phyloP scores from a whole-genome alignment of 2,888 invertebrate species.

The Spodoptera picta region DNA sequence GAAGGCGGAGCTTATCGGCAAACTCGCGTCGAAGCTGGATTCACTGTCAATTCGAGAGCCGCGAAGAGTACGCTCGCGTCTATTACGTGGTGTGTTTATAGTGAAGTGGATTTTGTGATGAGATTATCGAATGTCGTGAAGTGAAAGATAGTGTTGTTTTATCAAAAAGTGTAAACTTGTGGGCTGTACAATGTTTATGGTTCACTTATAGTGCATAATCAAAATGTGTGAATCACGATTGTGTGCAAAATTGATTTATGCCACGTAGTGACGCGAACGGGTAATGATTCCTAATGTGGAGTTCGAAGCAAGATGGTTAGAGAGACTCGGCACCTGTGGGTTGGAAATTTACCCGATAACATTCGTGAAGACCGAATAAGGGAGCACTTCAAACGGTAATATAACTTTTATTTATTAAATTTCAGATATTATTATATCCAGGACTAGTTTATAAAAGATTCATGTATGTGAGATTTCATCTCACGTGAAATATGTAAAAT shows the following conservation, averaged over 20 bases:
- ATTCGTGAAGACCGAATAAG: constrained; percentile 98
- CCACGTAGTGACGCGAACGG: constrained; percentile 90
- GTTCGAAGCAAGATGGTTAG: constrained; percentile 99
- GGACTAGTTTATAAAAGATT: too few species aligned
- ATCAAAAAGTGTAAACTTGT: constrained; percentile 78
- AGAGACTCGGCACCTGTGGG: constrained; percentile 99
- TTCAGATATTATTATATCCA: constrained; percentile 28
- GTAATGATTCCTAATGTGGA: constrained; percentile 96
- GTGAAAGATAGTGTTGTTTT: constrained; percentile 85
- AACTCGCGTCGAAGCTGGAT: constrained; percentile 87
- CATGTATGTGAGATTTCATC: too few species aligned
- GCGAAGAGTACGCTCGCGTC: constrained; percentile 87
- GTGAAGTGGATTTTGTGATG: constrained; percentile 87
- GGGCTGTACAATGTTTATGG: constrained; percentile 79
- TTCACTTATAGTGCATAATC: constrained; percentile 80
- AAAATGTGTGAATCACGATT: constrained; percentile 87
- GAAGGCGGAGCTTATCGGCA: constrained; percentile 89
- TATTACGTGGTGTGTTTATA: constrained; percentile 87
- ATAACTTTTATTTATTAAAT: constrained; percentile 35
- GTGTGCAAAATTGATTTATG: constrained; percentile 88
- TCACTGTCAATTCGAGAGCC: constrained; percentile 89
- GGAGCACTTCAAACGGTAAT: constrained; percentile 99
- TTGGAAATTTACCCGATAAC: constrained; percentile 99
- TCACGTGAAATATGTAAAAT: too few species aligned
- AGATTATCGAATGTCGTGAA: constrained; percentile 86